Evolutionary conservation across 2,797 vertebrate species (phyloP), one percentile per base, ranked within the genome.

Genomic region (Pipistrellus nathusii): DNA sequence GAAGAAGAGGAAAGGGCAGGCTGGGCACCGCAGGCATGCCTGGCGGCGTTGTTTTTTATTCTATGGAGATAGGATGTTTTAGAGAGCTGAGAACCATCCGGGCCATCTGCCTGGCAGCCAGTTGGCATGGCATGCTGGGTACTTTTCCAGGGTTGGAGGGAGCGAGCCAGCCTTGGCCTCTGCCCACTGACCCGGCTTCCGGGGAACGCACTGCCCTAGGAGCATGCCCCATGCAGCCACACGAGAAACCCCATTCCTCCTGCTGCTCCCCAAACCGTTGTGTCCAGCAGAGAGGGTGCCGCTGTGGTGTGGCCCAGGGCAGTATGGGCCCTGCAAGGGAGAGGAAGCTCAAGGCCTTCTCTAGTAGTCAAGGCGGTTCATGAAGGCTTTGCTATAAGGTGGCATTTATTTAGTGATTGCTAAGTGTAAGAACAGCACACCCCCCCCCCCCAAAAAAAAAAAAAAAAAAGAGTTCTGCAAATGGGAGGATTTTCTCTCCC

Each of bases 61-160:
- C 46, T 88, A 57, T 88, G 92, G 93, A 94, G 90, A 78, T 62
- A 27, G 94, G 77, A 55, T 69, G 44, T 59, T 88, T 90, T 78
- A 64, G 81, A 53, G 53, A 27, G 91, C 86, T 72, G 90, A 41
- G 38, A 6, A 6, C 38, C 38, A 41, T 41, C 38, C 94, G 23
- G 86, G 87, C 91, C 86, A 93, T 91, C 91, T 64, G 80, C 89
- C 84, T 8, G 32, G 91, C 77, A 87, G 89, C 69, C 76, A 23
- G 82, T 12, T 8, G 64, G 86, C 17, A 27, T 41, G 83, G 59
- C 17, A 27, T 41, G 83, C 66, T 90, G 91, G 85, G 94, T 95
- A 94, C 94, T 95, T 97, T 97, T 97, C 96, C 96, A 96, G 96
- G 95, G 88, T 95, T 76, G 64, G 93, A 96, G 91, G 95, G 96